phyloP scores from a whole-genome alignment of 2,113 vertebrate species.

The Hypomesus transpacificus region DNA sequence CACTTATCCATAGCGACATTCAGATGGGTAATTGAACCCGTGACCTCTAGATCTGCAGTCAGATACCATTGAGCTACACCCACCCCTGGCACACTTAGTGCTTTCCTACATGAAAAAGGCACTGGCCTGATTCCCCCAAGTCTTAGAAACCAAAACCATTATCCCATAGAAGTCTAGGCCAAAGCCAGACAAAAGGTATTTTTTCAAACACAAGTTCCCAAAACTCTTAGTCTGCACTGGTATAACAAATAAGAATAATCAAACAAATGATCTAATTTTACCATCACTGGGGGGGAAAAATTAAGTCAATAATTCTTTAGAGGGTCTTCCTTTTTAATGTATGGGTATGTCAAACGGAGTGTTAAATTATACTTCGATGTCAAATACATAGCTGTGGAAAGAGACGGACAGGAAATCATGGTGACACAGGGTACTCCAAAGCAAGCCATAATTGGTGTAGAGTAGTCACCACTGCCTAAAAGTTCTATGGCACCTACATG shows the following conservation, averaged over 20 bases:
- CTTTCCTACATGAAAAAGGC: too few species aligned
- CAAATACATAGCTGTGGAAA: not conserved
- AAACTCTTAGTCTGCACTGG: too few species aligned
- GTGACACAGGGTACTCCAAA: not conserved
- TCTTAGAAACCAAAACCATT: not conserved
- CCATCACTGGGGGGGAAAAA: too few species aligned
- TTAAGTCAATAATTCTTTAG: not conserved
- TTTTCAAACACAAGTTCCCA: too few species aligned
- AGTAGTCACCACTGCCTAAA: conserved; percentile 23
- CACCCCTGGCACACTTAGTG: too few species aligned
- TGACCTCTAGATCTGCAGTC: too few species aligned
- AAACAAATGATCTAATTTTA: too few species aligned
- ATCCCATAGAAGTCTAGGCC: not conserved
- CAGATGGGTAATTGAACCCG: too few species aligned
- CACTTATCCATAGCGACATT: not conserved
- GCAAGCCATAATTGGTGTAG: not conserved
- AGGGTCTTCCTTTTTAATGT: not conserved
- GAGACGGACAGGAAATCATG: not conserved
- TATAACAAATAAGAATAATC: too few species aligned
- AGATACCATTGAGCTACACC: too few species aligned
- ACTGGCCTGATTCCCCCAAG: not conserved
- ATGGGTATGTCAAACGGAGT: not conserved
- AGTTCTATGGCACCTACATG: conserved; percentile 17
- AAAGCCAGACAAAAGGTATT: not conserved
- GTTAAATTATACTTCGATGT: not conserved